phyloP scores from a whole-genome alignment of 2,888 invertebrate genomes.

The Xanthorhoe designata region DNA sequence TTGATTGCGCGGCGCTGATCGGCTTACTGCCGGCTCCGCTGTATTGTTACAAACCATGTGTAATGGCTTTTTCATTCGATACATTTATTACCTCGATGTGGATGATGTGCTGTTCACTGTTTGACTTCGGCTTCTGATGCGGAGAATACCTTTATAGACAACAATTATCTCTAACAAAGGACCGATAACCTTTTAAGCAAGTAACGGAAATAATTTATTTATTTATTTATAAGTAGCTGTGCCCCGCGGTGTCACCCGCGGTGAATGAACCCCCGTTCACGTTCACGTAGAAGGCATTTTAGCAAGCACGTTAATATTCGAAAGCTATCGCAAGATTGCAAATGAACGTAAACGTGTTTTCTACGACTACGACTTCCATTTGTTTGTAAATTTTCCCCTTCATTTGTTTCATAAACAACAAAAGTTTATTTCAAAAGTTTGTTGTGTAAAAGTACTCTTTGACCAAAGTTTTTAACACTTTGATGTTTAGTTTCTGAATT shows the following conservation, averaged over 20 bases:
- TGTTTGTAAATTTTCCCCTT: constrained; percentile 12
- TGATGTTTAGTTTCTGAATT: constrained; percentile 8
- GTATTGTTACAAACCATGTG: constrained; percentile 56
- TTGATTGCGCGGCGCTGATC: constrained; percentile 49
- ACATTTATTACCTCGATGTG: constrained; percentile 42
- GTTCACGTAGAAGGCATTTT: not conserved
- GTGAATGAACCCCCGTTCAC: no score
- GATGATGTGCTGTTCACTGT: constrained; percentile 29
- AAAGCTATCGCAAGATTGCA: not conserved
- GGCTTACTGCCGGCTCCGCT: constrained; percentile 43
- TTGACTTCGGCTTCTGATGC: constrained; percentile 19
- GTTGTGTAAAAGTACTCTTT: constrained; percentile 9
- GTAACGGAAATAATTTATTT: not conserved
- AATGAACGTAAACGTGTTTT: not conserved
- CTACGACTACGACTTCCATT: not conserved
- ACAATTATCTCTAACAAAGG: not conserved
- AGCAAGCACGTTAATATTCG: constrained; percentile 1
- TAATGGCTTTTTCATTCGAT: constrained; percentile 49
- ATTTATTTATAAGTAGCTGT: no score
- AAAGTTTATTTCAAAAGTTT: constrained; percentile 18
- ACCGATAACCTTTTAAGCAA: not conserved
- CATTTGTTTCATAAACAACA: constrained; percentile 18
- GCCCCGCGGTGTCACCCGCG: no score
- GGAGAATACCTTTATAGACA: not conserved
- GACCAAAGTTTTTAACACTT: constrained; percentile 9